phyloP scores from a whole-genome alignment of 1,140 invertebrate genomes.

The Atta colombica region DNA sequence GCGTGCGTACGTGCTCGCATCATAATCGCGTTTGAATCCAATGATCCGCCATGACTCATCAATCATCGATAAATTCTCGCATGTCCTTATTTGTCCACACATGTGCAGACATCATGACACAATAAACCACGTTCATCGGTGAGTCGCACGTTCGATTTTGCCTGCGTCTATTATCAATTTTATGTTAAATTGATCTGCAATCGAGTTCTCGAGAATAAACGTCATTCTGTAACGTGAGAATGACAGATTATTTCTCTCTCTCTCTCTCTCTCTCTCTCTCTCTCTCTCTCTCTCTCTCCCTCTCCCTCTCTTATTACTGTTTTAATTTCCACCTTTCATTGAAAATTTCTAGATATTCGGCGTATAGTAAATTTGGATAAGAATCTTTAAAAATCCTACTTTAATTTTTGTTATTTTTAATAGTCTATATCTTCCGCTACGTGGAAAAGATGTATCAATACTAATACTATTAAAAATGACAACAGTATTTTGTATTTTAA shows the following conservation, averaged over 20 bases:
- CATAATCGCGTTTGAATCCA: slow-evolving; percentile 28
- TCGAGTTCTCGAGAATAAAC: neutral
- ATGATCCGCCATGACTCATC: slow-evolving; percentile 38
- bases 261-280: no score
- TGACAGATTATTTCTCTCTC: no score
- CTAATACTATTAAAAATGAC: no score
- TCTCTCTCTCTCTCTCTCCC: no score
- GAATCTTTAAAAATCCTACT: no score
- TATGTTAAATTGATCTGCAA: slow-evolving; percentile 4
- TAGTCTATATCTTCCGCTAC: no score
- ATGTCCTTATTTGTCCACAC: slow-evolving; percentile 4
- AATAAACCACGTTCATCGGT: slow-evolving; percentile 29
- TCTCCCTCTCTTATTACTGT: no score
- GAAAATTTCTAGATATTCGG: neutral
- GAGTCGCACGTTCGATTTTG: slow-evolving; percentile 2
- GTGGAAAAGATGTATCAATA: no score
- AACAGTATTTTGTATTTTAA: no score
- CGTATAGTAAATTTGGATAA: no score
- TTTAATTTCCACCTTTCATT: neutral
- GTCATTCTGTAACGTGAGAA: slow-evolving; percentile 25
- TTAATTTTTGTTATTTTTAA: no score
- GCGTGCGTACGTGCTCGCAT: neutral
- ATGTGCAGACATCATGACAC: neutral
- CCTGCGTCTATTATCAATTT: neutral
- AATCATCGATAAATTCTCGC: slow-evolving; percentile 26